Evolutionary conservation across 2,113 vertebrate genomes (phyloP).

Genomic region (Collichthys lucidus): DNA sequence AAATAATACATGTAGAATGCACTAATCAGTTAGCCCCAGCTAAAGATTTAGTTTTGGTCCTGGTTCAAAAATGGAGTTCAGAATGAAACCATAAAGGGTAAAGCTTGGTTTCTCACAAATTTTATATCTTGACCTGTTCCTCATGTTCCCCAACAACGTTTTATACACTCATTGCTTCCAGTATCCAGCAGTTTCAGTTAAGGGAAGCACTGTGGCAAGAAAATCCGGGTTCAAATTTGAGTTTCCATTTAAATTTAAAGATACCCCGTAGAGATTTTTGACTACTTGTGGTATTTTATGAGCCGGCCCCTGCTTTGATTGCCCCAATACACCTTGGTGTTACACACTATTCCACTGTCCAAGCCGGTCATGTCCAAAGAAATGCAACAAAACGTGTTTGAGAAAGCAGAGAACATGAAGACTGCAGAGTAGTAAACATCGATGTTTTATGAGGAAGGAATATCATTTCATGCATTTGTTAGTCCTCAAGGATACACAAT

Average conservation of each 20-base stretch:
- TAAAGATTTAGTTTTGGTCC: neutral
- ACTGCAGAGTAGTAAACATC: neutral
- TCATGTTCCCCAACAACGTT: too few relatives aligned
- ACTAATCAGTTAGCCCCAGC: too few relatives aligned
- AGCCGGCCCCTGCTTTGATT: neutral
- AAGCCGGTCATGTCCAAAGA: neutral
- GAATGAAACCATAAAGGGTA: neutral
- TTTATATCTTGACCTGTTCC: neutral
- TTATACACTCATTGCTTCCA: neutral
- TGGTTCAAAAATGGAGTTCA: neutral
- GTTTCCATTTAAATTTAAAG: neutral
- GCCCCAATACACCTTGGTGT: too few relatives aligned
- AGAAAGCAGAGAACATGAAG: neutral
- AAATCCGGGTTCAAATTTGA: neutral
- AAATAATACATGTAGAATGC: constrained; percentile 2
- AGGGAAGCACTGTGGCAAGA: neutral
- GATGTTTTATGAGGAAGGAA: neutral
- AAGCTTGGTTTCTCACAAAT: neutral
- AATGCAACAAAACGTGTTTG: neutral
- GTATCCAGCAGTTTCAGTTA: neutral
- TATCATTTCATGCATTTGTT: neutral
- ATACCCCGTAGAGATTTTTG: neutral
- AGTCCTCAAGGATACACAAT: neutral
- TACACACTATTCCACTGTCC: too few relatives aligned
- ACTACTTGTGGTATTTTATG: neutral